Percentiles rank a stretch among this genome's conserved stretches.
These are phyloP conservation scores for Abrostola triplasia DNA, from an alignment of 2,888 invertebrate species.

Conservation along the genomic window DNA sequence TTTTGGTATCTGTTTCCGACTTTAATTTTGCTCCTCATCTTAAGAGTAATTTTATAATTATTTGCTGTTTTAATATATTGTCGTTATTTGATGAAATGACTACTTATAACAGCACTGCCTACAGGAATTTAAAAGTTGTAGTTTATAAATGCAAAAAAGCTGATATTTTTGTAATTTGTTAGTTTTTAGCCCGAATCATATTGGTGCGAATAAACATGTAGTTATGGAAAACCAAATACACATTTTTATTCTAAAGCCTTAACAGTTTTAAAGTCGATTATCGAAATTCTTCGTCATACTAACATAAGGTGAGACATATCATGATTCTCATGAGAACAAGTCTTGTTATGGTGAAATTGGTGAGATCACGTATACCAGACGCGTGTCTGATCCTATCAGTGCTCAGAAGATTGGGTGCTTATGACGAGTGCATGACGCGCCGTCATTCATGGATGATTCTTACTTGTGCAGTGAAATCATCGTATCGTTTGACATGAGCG, in stretches of 20 bases:
- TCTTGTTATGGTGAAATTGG: conserved; percentile 81
- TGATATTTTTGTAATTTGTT: too few relatives aligned
- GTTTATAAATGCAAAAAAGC: too few relatives aligned
- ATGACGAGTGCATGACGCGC: conserved; percentile 50
- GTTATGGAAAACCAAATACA: background rate
- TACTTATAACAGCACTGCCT: too few relatives aligned
- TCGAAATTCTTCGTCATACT: conserved; percentile 38
- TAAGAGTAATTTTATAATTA: too few relatives aligned
- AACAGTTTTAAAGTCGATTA: conserved; percentile 26
- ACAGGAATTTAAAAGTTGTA: too few relatives aligned
- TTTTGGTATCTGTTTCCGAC: background rate
- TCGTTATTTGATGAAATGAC: too few relatives aligned
- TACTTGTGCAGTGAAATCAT: background rate
- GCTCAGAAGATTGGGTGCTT: conserved; percentile 65
- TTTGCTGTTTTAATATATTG: too few relatives aligned
- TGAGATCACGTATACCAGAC: conserved; percentile 78
- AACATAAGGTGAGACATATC: conserved; percentile 51
- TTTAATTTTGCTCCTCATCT: too few relatives aligned
- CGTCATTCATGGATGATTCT: conserved; percentile 15
- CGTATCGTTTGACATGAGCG: background rate
- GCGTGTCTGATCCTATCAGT: conserved; percentile 77
- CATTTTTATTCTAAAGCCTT: background rate
- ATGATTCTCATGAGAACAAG: conserved; percentile 80
- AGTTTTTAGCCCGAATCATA: background rate
- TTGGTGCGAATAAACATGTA: background rate